These are phyloP conservation scores for Saguinus imperator DNA, from an alignment of 2,113 vertebrate species.

Conservation along the genomic window DNA sequence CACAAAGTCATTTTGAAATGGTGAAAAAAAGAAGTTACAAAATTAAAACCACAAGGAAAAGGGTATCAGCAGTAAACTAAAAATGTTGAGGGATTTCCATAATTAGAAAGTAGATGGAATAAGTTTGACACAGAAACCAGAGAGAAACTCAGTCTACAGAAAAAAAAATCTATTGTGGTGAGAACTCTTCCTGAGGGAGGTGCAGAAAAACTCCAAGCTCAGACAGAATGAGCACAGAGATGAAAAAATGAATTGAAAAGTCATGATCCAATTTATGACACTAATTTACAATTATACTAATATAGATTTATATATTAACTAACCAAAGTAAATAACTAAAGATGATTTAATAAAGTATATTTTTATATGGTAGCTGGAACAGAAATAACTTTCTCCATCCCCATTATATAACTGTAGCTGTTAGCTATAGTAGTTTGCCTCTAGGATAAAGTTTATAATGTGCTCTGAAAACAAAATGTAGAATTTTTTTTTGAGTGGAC, in stretches of 20 bases:
- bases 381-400: background rate
- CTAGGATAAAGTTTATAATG: background rate
- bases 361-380: background rate
- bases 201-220: background rate
- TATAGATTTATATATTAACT: background rate
- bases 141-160: background rate
- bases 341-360: background rate
- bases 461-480: background rate
- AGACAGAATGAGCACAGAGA: background rate
- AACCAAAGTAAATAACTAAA: background rate
- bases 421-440: background rate
- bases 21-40: background rate
- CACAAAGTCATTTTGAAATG: background rate
- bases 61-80: background rate
- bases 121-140: conserved; percentile 21
- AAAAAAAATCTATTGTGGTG: background rate
- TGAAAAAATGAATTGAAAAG: background rate
- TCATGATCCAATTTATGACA: background rate
- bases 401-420: background rate
- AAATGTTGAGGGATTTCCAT: conserved; percentile 36
- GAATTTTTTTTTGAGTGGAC: background rate
- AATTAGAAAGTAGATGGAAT: conserved; percentile 41
- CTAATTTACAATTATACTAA: background rate
- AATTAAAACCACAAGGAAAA: background rate
- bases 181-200: background rate